Evolutionary conservation across 2,888 invertebrate genomes (phyloP).

Genomic region (Atethmia centrago): DNA sequence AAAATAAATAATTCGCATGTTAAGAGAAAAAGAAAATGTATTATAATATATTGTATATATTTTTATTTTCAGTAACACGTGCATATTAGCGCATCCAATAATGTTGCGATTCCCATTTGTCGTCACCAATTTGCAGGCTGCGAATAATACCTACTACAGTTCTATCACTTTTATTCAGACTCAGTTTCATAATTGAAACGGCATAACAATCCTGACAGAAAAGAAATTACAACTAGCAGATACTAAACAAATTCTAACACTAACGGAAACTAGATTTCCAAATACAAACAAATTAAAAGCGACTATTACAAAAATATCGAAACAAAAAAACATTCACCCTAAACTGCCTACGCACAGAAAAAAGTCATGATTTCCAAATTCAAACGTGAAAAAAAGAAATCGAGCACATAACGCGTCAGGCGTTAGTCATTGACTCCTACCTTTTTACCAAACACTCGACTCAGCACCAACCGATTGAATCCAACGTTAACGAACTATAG

Average conservation of each 20-base stretch:
- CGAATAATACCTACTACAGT: not conserved
- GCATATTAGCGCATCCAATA: not conserved
- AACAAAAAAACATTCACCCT: not conserved
- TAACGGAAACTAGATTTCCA: not conserved
- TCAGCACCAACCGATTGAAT: constrained; percentile 73
- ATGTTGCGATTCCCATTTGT: too few species aligned
- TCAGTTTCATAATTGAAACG: not conserved
- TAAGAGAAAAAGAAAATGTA: too few species aligned
- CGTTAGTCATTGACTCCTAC: constrained; percentile 63
- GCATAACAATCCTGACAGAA: not conserved
- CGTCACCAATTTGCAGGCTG: too few species aligned
- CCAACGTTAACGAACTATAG: constrained; percentile 77
- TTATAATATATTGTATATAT: too few species aligned
- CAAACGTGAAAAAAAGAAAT: constrained; percentile 26
- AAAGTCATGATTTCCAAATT: constrained; percentile 31
- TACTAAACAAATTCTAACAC: not conserved
- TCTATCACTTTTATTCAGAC: not conserved
- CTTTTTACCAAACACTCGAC: constrained; percentile 67
- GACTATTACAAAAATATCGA: not conserved
- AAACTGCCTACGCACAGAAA: constrained; percentile 3
- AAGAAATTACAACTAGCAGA: not conserved
- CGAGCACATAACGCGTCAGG: constrained; percentile 48
- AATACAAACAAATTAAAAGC: not conserved
- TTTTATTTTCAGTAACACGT: not conserved
- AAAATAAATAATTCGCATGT: too few species aligned